phyloP scores from a whole-genome alignment of 2,888 invertebrate genomes.

The Drosophila kokeensis region DNA sequence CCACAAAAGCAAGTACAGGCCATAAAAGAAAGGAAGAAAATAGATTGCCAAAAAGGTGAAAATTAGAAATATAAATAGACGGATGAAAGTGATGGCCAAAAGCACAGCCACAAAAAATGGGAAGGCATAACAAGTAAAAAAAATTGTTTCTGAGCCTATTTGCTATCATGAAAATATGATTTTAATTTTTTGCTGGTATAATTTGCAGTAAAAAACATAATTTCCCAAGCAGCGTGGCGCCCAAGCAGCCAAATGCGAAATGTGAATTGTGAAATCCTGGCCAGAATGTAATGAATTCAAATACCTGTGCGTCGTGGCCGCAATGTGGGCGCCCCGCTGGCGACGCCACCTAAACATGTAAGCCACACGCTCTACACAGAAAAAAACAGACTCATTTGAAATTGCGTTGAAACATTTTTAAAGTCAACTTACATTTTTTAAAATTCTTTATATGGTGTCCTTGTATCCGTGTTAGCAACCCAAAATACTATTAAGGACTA shows the following conservation, averaged over 20 bases:
- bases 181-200: conserved; percentile 72
- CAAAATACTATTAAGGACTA: neutral
- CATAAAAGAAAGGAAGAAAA: conserved; percentile 32
- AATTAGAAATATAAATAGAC: conserved; percentile 58
- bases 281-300: conserved; percentile 74
- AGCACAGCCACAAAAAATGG: conserved; percentile 4
- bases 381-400: neutral
- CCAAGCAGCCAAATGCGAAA: conserved; percentile 60
- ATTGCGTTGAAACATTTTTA: neutral
- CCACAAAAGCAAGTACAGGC: conserved; percentile 38
- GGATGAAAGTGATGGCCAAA: conserved; percentile 25
- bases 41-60: conserved; percentile 55
- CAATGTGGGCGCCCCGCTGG: conserved; percentile 49
- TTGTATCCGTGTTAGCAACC: neutral
- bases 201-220: conserved; percentile 66
- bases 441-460: neutral
- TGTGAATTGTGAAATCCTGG: conserved; percentile 51
- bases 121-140: conserved; percentile 12
- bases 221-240: conserved; percentile 38
- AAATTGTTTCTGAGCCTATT: conserved; percentile 64
- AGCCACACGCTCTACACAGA: conserved; percentile 23
- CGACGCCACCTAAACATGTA: conserved; percentile 43
- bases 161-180: conserved; percentile 78
- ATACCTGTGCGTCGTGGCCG: conserved; percentile 59
- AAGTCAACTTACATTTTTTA: neutral